Evolutionary conservation across 1,140 invertebrate genomes (phyloP).

Genomic region (Triops longicaudatus): DNA sequence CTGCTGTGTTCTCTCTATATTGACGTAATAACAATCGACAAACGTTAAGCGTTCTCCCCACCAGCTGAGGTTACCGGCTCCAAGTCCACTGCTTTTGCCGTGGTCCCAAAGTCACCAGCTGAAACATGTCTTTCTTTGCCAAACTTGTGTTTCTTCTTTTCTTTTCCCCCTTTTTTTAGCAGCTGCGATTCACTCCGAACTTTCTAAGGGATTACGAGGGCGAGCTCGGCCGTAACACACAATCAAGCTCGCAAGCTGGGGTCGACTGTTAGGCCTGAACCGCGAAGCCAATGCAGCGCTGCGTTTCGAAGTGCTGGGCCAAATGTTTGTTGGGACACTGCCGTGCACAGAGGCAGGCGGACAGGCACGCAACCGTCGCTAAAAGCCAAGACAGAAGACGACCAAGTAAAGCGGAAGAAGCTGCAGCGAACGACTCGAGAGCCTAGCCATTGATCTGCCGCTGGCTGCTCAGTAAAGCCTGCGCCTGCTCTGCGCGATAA

Average conservation of each 20-base stretch:
- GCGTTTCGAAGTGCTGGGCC: background rate
- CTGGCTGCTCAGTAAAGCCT: background rate
- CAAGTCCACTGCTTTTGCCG: background rate
- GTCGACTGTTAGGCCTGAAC: background rate
- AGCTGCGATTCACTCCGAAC: no score
- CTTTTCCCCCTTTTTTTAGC: background rate
- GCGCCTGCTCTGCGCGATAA: conserved; percentile 4
- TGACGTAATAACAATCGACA: background rate
- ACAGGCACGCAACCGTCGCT: background rate
- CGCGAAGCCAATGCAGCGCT: background rate
- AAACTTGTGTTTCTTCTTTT: background rate
- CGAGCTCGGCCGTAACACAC: background rate
- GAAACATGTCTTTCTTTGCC: background rate
- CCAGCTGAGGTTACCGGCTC: background rate
- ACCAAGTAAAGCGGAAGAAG: background rate
- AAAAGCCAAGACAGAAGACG: background rate
- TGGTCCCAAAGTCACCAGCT: background rate
- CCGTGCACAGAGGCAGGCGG: background rate
- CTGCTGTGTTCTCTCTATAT: background rate
- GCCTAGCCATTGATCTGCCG: conserved; percentile 6
- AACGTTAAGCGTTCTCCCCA: background rate
- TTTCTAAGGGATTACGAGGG: background rate
- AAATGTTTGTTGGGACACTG: background rate
- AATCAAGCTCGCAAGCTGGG: background rate
- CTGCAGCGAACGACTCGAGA: background rate